Conservation (phyloP, 2,797 vertebrate species). For the Chelonia mydas region DNA sequence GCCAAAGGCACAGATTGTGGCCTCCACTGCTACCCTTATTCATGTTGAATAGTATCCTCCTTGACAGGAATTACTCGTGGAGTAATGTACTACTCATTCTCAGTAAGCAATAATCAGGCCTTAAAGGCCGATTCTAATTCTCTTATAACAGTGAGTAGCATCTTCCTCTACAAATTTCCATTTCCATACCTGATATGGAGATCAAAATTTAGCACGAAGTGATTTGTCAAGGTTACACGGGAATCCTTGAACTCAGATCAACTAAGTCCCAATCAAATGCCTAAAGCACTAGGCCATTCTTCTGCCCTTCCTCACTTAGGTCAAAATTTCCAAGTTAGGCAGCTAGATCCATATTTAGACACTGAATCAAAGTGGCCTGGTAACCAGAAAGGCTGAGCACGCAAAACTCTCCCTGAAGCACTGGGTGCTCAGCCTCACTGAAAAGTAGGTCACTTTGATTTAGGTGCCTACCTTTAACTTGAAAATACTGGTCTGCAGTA, state of each 20-base stretch:
- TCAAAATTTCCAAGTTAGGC: not conserved
- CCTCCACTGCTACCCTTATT: not conserved
- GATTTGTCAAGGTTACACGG: not conserved
- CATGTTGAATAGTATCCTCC: not conserved
- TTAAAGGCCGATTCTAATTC: not conserved
- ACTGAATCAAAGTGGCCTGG: not conserved
- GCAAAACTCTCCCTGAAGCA: not conserved
- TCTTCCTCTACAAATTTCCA: not conserved
- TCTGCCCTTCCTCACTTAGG: not conserved
- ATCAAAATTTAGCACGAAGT: not conserved
- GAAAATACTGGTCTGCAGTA: not conserved
- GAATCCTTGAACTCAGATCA: not conserved
- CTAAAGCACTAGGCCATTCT: not conserved
- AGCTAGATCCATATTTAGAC: not conserved
- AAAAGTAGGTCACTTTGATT: not conserved
- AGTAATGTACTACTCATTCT: not conserved
- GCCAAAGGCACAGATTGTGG: not conserved
- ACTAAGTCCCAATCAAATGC: not conserved
- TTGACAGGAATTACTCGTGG: not conserved
- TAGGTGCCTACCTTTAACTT: not conserved
- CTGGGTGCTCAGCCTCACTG: not conserved
- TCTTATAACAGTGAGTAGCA: not conserved
- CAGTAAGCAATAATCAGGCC: not conserved
- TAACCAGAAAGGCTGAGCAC: not conserved
- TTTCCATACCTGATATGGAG: not conserved